Evolutionary conservation across 2,797 vertebrate species (phyloP).

Genomic region (Tauraco hartlaubi): DNA sequence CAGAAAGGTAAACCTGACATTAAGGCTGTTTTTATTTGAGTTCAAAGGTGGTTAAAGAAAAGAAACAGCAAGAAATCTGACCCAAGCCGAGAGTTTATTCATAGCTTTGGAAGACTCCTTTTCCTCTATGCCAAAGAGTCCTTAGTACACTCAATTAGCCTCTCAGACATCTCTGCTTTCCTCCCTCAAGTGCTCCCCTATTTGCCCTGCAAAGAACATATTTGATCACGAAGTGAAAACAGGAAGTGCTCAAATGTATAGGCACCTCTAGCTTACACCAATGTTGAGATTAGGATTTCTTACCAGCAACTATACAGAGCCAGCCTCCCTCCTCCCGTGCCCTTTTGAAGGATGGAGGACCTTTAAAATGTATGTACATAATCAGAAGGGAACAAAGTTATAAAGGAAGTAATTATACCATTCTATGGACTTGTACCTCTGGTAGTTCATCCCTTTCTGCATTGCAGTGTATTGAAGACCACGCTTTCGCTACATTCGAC

Average conservation of each 20-base stretch:
- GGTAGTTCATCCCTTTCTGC: slow-evolving; percentile 41
- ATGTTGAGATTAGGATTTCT: slow-evolving; percentile 69
- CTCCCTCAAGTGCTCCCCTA: slow-evolving; percentile 84
- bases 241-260: slow-evolving; percentile 93
- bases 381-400: slow-evolving; percentile 49
- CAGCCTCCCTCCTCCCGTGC: not conserved
- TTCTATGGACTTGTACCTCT: slow-evolving; percentile 41
- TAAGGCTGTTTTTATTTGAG: slow-evolving; percentile 85
- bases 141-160: slow-evolving; percentile 89
- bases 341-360: slow-evolving; percentile 38
- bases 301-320: slow-evolving; percentile 41
- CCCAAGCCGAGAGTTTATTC: slow-evolving; percentile 74
- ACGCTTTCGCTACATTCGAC: not conserved
- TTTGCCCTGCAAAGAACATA: slow-evolving; percentile 91
- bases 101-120: slow-evolving; percentile 79
- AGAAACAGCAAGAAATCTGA: slow-evolving; percentile 79
- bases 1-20: slow-evolving; percentile 93
- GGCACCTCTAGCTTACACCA: slow-evolving; percentile 84
- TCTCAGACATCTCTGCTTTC: slow-evolving; percentile 85
- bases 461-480: not conserved
- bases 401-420: slow-evolving; percentile 68
- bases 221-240: slow-evolving; percentile 91
- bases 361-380: slow-evolving; percentile 55
- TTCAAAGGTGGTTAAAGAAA: slow-evolving; percentile 84
- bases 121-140: slow-evolving; percentile 84